Conservation (phyloP, 2,797 vertebrate genomes). For the Eulemur rubriventer region DNA sequence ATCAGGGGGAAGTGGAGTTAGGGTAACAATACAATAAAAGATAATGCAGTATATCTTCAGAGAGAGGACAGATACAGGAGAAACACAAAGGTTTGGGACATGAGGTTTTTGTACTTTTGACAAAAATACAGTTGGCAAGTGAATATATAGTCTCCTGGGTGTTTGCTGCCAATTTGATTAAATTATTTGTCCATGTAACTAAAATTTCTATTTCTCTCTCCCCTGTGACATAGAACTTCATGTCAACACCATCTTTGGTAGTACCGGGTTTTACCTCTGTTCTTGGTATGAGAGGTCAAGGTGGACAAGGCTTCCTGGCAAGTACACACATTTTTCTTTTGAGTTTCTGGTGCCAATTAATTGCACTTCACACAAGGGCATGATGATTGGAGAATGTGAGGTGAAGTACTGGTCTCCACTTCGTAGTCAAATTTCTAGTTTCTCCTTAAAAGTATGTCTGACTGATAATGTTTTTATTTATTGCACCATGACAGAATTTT, state of each 20-base stretch:
- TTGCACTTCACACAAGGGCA: neutral
- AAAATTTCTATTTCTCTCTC: neutral
- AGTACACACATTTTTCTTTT: neutral
- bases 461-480: neutral
- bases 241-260: neutral
- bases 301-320: neutral
- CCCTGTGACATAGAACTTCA: neutral
- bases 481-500: neutral
- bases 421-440: neutral
- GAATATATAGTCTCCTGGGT: neutral
- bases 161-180: neutral
- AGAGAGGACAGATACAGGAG: neutral
- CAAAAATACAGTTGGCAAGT: constrained; percentile 45
- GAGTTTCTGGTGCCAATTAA: neutral
- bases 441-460: neutral
- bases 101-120: neutral
- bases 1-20: neutral
- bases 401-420: neutral
- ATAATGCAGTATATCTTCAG: neutral
- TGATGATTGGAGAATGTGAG: neutral
- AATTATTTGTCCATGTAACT: constrained; percentile 1
- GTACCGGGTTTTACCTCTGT: neutral
- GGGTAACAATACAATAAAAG: neutral
- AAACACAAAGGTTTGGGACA: neutral
- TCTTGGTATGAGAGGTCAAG: neutral